phyloP scores from a whole-genome alignment of 2,888 invertebrate species.

The Pocota personata region DNA sequence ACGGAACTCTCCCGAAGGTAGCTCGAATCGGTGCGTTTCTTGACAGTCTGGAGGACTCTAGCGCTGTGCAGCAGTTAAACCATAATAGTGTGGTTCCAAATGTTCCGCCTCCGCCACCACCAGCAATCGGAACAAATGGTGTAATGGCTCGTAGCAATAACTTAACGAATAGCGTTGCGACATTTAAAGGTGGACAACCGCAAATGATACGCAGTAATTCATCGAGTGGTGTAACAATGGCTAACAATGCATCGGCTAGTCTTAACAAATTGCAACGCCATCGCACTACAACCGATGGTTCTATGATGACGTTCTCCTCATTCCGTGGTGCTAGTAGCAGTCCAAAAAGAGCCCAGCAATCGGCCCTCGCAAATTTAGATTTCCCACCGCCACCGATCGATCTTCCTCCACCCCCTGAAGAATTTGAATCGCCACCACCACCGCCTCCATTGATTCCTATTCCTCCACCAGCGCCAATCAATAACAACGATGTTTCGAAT shows the following conservation, averaged over 20 bases:
- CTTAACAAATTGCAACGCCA: conserved; percentile 84
- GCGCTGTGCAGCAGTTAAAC: conserved; percentile 69
- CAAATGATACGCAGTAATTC: conserved; percentile 96
- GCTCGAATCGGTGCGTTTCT: conserved; percentile 98
- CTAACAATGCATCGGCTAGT: conserved; percentile 86
- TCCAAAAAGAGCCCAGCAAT: conserved; percentile 88
- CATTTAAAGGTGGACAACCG: conserved; percentile 85
- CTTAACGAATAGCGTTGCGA: conserved; percentile 73
- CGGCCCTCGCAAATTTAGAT: conserved; percentile 91
- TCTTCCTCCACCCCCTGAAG: conserved; percentile 90
- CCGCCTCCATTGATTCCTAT: conserved; percentile 75
- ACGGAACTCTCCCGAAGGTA: conserved; percentile 98
- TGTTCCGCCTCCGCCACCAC: conserved; percentile 74
- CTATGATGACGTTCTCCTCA: conserved; percentile 83
- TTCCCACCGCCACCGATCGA: conserved; percentile 94
- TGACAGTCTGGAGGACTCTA: conserved; percentile 93
- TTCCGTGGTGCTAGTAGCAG: conserved; percentile 87
- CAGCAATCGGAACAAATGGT: conserved; percentile 60
- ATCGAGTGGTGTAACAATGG: conserved; percentile 90
- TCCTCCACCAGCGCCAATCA: conserved; percentile 78
- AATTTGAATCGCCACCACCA: conserved; percentile 82
- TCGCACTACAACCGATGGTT: conserved; percentile 84
- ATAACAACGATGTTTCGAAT: conserved; percentile 84
- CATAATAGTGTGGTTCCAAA: conserved; percentile 68
- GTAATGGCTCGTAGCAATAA: conserved; percentile 65